Base-by-base conservation (phyloP, 2,113 vertebrate species). In the Pseudopipra pipra region DNA sequence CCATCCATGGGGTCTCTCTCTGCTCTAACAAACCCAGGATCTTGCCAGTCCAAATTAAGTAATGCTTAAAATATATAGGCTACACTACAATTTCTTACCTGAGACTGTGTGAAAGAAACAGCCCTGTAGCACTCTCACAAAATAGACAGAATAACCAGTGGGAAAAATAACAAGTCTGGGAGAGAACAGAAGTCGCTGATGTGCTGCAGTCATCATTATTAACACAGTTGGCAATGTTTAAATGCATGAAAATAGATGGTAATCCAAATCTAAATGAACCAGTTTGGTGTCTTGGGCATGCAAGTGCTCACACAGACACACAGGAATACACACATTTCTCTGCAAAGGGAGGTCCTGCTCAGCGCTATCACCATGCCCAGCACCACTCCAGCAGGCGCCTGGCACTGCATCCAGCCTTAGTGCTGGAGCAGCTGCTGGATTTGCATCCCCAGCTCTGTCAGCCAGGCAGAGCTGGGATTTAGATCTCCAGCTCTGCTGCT, bases 251-350 rank as follows among this genome's bases (percentile, higher is more conserved):
- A 93, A 67, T 79, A 71, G 62, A 39, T 68, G 67, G 43, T 25
- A 86, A 95, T 71, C 81, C 58, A 71, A 79, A 84, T 54, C 89
- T 15, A 94, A 93, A 93, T 22, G 37, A 94, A 90, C n/a, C 19
- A 8, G 6, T 92, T 74, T 93, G 46, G 72, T 61, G 49, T 61
- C 33, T 72, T 87, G 44, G n/a, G n/a, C 56, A 41, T 74, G 75
- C 72, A 65, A 65, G 52, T 43, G 54, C 79, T 39, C 35, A 14
- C 39, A 37, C 22, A 75, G 61, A 51, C 54, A 49, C 77, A 82
- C 54, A 17, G 3, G 44, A 51, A 81, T 23, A 18, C 61, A 24
- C 43, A 49, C 24, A 30, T 35, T 83, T 78, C 88, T 21, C 41
- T 47, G 58, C 88, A 79, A 58, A 83, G 75, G 71, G 37, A 87